Base-by-base conservation (phyloP, 92 coral and sea anemone species). In the Galaxea fascicularis region DNA sequence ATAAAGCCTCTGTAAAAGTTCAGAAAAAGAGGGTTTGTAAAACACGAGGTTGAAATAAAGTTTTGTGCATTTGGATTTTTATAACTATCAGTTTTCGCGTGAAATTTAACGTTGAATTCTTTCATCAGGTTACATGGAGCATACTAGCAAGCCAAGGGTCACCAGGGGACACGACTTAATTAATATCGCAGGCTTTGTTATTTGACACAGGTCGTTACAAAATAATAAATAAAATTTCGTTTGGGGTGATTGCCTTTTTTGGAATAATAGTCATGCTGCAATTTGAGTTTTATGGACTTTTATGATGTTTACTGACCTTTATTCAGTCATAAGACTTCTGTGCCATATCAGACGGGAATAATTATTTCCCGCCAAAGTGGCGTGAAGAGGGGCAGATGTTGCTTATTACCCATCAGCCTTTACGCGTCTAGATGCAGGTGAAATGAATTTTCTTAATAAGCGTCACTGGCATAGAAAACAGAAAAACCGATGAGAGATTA, bases 361-460 rank as follows among this genome's bases (percentile, higher is more conserved):
- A 31, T 21, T 57, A n/a, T n/a, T 76, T 76, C 70, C 68, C 67
- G 68, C 78, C 78, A 58, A 35, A 35, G 29, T 63, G 35, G 41
- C 18, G 68, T 15, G 68, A 14, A 63, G 62, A 1, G 10, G 45
- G 27, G 64, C 84, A 66, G 75, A 69, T 78, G 89, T 44, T 75
- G 20, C 28, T 47, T 4, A 49, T 39, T 56, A 44, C 85, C 90
- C 78, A 57, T 57, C 17, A 30, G 72, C 39, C 85, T 20, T 49
- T 18, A 45, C 71, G 71, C 62, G 26, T 24, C 88, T 65, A 74
- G 64, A 59, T 47, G 87, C 73, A 63, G 79, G 78, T 83, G 64
- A 52, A 84, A 84, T 75, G 51, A 35, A 2, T 35, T 35, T 35
- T 35, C 41, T 35, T 35, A 64, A 75, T 74, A n/a, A 59, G 78